Percentiles rank a stretch among this genome's conserved stretches.
These are phyloP conservation scores for Candoia aspera DNA, from an alignment of 2,113 vertebrate species.

Conservation along the genomic window DNA sequence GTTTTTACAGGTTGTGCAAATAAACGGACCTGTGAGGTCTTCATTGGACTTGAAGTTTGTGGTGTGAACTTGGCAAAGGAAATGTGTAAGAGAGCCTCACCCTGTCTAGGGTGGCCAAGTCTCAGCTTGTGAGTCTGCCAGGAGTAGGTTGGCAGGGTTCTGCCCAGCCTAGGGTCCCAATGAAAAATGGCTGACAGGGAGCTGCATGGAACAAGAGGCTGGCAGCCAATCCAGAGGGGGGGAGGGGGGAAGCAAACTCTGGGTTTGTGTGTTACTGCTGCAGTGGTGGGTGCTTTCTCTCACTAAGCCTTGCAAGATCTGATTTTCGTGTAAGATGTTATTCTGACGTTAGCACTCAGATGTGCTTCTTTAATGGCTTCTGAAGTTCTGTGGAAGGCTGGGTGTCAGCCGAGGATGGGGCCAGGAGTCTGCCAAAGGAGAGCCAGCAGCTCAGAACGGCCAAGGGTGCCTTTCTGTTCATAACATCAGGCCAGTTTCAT, in stretches of 20 bases:
- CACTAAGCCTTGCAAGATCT: neutral
- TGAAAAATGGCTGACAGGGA: neutral
- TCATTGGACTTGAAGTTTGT: neutral
- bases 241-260: neutral
- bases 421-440: conserved; percentile 33
- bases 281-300: neutral
- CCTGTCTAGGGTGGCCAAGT: neutral
- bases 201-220: no score
- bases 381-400: conserved; percentile 34
- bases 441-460: conserved; percentile 26
- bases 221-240: no score
- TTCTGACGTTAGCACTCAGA: conserved; percentile 34
- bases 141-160: neutral
- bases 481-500: neutral
- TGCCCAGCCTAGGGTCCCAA: neutral
- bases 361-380: conserved; percentile 42
- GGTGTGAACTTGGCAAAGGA: neutral
- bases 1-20: no score
- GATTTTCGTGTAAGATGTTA: neutral
- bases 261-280: neutral
- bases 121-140: neutral
- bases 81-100: neutral
- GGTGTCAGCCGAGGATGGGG: conserved; percentile 25
- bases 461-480: neutral
- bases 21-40: neutral